These are phyloP conservation scores for Drosophila triauraria DNA, from an alignment of 1,140 invertebrate genomes.

Conservation along the genomic window DNA sequence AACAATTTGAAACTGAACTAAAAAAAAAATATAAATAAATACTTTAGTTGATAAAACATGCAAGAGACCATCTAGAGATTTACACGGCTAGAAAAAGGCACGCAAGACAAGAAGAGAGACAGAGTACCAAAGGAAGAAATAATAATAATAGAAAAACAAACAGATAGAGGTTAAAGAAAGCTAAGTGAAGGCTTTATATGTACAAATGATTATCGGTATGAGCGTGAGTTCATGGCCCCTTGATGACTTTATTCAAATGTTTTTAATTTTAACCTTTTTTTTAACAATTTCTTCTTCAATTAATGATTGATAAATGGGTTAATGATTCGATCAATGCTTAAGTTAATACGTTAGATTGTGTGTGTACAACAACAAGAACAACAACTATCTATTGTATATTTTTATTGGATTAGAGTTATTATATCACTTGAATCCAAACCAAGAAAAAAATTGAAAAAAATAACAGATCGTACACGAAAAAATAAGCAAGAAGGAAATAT, in stretches of 20 bases:
- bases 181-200: slow-evolving; percentile 33
- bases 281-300: not conserved
- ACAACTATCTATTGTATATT: slow-evolving; percentile 81
- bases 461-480: slow-evolving; percentile 21
- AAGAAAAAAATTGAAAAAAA: slow-evolving; percentile 1
- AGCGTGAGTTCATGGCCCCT: slow-evolving; percentile 14
- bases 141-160: not conserved
- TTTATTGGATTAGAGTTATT: slow-evolving; percentile 67
- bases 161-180: slow-evolving; percentile 37
- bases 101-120: slow-evolving; percentile 70
- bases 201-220: slow-evolving; percentile 14
- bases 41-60: slow-evolving; percentile 57
- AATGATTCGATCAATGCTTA: slow-evolving; percentile 15
- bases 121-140: slow-evolving; percentile 31
- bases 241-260: not conserved
- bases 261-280: not conserved
- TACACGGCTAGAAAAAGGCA: slow-evolving; percentile 73
- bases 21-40: slow-evolving; percentile 3
- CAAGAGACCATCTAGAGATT: slow-evolving; percentile 74
- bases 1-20: not conserved
- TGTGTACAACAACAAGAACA: slow-evolving; percentile 82
- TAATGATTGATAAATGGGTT: slow-evolving; percentile 1
- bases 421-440: slow-evolving; percentile 63
- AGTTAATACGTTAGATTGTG: slow-evolving; percentile 44
- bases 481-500: slow-evolving; percentile 45